Evolutionary conservation across 2,113 vertebrate genomes (phyloP).

Genomic region (Plestiodon gilberti): DNA sequence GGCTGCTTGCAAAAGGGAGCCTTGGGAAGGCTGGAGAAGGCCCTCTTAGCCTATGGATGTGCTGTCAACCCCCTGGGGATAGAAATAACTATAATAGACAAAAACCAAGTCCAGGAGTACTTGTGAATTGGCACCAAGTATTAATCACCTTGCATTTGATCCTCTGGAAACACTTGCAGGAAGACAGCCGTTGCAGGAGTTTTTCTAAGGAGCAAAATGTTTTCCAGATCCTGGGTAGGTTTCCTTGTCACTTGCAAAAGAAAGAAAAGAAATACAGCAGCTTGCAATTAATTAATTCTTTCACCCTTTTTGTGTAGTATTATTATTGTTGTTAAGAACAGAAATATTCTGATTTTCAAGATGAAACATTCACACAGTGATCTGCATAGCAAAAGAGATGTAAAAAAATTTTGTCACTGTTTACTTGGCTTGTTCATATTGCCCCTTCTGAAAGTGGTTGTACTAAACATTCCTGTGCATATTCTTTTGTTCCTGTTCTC

Average conservation of each 20-base stretch:
- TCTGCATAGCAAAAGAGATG: no score
- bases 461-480: slow-evolving; percentile 60
- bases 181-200: not conserved
- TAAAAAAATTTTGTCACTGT: slow-evolving; percentile 53
- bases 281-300: slow-evolving; percentile 79
- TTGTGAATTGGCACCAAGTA: not conserved
- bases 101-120: not conserved
- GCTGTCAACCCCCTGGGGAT: no score
- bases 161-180: not conserved
- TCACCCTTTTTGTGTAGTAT: slow-evolving; percentile 85
- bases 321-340: no score
- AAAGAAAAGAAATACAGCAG: slow-evolving; percentile 68
- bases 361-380: no score
- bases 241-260: slow-evolving; percentile 75
- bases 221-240: slow-evolving; percentile 72
- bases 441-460: slow-evolving; percentile 53
- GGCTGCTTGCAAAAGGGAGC: no score
- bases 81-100: not conserved
- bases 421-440: slow-evolving; percentile 72
- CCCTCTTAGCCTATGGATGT: no score
- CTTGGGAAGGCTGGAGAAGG: no score
- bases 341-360: no score
- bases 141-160: not conserved
- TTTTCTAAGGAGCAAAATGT: slow-evolving; percentile 39
- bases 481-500: slow-evolving; percentile 56